Evolutionary conservation across 2,888 invertebrate species (phyloP).

Genomic region (Rhingia rostrata): DNA sequence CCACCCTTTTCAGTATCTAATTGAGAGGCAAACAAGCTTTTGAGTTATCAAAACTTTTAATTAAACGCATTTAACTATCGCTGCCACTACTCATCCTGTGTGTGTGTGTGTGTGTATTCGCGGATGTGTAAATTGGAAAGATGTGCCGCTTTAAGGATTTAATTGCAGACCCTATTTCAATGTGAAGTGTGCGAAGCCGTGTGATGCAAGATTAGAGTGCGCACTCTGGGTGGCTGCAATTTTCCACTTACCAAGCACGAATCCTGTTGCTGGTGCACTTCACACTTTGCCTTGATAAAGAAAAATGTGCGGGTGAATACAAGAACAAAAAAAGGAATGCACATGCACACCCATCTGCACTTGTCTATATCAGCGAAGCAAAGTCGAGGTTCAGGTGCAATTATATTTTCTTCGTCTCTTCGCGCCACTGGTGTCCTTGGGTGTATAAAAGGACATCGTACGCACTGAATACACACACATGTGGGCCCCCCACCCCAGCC

Average conservation of each 20-base stretch:
- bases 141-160: conserved; percentile 49
- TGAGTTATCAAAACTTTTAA: conserved; percentile 72
- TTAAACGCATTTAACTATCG: conserved; percentile 71
- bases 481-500: conserved; percentile 34
- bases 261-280: conserved; percentile 66
- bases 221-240: conserved; percentile 48
- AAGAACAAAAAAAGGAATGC: too few species aligned
- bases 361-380: conserved; percentile 14
- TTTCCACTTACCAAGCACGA: conserved; percentile 63
- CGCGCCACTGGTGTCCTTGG: conserved; percentile 59
- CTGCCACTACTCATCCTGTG: conserved; percentile 40
- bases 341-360: conserved; percentile 18
- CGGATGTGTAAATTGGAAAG: not conserved
- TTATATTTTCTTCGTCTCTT: conserved; percentile 42
- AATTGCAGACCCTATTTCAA: conserved; percentile 53
- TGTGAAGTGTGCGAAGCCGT: conserved; percentile 13
- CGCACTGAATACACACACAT: conserved; percentile 40
- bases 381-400: conserved; percentile 62
- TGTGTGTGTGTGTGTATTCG: conserved; percentile 9
- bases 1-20: conserved; percentile 56
- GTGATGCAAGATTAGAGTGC: not conserved
- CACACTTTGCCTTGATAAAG: conserved; percentile 52
- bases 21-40: conserved; percentile 71
- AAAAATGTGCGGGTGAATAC: not conserved
- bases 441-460: conserved; percentile 49